Evolutionary conservation across 2,113 vertebrate genomes (phyloP).

Genomic region (Mustelus asterias): DNA sequence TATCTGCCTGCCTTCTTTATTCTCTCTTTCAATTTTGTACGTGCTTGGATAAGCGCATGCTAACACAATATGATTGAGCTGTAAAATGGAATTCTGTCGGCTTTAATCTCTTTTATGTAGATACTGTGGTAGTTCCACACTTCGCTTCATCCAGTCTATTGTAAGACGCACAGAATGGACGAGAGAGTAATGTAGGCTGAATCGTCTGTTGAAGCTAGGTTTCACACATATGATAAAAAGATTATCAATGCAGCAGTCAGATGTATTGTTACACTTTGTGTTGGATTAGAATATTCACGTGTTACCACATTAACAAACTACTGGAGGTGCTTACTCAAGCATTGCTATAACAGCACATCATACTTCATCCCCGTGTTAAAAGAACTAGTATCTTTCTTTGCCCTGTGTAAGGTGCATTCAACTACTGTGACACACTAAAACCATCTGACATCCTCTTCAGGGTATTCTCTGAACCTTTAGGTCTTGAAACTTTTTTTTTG

Average conservation of each 20-base stretch:
- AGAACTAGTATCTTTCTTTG: slow-evolving; percentile 44
- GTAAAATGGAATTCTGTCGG: slow-evolving; percentile 86
- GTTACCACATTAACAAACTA: slow-evolving; percentile 62
- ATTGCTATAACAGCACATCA: neutral
- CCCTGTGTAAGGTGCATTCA: neutral
- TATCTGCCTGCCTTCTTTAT: slow-evolving; percentile 79
- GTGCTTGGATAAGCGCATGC: slow-evolving; percentile 89
- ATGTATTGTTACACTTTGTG: slow-evolving; percentile 63
- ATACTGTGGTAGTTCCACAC: slow-evolving; percentile 74
- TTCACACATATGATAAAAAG: slow-evolving; percentile 69
- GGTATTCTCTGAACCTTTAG: neutral
- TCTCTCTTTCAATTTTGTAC: slow-evolving; percentile 94
- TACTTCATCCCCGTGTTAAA: slow-evolving; percentile 45
- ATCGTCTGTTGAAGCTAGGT: slow-evolving; percentile 67
- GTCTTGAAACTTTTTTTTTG: neutral
- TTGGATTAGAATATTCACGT: slow-evolving; percentile 71
- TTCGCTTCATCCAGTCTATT: slow-evolving; percentile 66
- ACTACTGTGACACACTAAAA: neutral
- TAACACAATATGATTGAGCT: slow-evolving; percentile 98
- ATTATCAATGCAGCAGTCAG: slow-evolving; percentile 62
- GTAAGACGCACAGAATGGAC: slow-evolving; percentile 63
- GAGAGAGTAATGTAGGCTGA: slow-evolving; percentile 58
- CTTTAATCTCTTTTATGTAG: slow-evolving; percentile 96
- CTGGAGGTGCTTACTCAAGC: slow-evolving; percentile 50
- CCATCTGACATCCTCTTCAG: neutral